Conservation (phyloP, 1,140 invertebrate genomes). For the Rhagoletis pomonella region DNA sequence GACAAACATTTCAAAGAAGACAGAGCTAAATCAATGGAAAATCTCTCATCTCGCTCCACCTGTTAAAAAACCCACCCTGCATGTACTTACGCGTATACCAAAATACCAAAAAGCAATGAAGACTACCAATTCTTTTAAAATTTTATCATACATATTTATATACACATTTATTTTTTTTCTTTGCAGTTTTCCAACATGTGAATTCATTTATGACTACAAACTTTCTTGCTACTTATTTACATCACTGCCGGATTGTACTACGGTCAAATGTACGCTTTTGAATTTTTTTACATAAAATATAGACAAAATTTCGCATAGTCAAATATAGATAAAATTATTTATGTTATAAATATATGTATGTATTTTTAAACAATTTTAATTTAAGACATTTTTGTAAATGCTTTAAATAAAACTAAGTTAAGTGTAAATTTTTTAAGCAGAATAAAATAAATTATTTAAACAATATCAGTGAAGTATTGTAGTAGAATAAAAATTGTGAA, state of each 20-base stretch:
- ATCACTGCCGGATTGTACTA: constrained; percentile 73
- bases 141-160: constrained; percentile 40
- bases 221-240: constrained; percentile 72
- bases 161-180: constrained; percentile 32
- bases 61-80: no score
- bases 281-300: constrained; percentile 65
- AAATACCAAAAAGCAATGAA: no score
- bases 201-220: constrained; percentile 73
- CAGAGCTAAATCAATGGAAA: no score
- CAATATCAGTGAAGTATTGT: neutral
- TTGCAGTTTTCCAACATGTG: constrained; percentile 70
- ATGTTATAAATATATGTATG: neutral
- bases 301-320: neutral
- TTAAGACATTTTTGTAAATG: constrained; percentile 30
- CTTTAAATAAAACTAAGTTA: neutral
- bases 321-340: constrained; percentile 21
- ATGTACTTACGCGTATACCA: no score
- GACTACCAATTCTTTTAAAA: no score
- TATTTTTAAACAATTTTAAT: neutral
- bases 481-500: neutral
- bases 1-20: no score
- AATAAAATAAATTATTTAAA: constrained; percentile 38
- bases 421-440: constrained; percentile 25
- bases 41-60: no score
- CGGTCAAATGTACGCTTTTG: constrained; percentile 71